A percentile compares a stretch with the other conserved stretches of the same genome.
Conservation (phyloP, 2,113 vertebrate genomes). For the Vidua chalybeata region DNA sequence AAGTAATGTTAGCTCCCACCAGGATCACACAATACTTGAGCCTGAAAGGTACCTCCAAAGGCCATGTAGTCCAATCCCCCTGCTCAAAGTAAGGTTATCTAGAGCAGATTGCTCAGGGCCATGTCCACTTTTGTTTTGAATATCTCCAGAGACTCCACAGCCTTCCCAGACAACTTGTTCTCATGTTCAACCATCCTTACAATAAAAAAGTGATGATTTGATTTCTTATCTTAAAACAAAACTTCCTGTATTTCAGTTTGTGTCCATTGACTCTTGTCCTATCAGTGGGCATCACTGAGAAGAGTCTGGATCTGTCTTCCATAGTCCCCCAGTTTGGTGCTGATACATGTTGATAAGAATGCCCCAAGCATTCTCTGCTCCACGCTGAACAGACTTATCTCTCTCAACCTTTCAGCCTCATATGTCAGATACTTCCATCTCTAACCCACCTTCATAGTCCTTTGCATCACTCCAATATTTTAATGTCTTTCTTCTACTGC, state of each 20-base stretch:
- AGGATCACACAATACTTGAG: not conserved
- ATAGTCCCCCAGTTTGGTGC: not conserved
- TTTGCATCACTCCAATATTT: not conserved
- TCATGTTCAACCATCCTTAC: not conserved
- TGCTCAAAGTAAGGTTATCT: not conserved
- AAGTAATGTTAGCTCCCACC: not conserved
- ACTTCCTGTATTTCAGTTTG: not conserved
- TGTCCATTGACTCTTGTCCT: not conserved
- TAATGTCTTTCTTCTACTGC: not conserved
- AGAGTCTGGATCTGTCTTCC: not conserved
- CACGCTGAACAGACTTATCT: not conserved
- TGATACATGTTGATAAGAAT: not conserved
- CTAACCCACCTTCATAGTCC: not conserved
- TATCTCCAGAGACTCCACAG: not conserved
- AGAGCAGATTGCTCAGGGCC: not conserved
- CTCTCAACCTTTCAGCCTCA: not conserved
- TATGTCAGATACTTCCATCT: not conserved
- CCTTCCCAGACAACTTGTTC: not conserved
- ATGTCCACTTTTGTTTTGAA: not conserved
- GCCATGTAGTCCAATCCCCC: not conserved
- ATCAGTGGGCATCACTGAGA: not conserved
- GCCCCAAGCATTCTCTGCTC: not conserved
- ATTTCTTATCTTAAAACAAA: not conserved
- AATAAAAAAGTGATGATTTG: not conserved
- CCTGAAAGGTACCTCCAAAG: not conserved